phyloP scores from a whole-genome alignment of 2,888 invertebrate genomes.

The Plebejus anna region DNA sequence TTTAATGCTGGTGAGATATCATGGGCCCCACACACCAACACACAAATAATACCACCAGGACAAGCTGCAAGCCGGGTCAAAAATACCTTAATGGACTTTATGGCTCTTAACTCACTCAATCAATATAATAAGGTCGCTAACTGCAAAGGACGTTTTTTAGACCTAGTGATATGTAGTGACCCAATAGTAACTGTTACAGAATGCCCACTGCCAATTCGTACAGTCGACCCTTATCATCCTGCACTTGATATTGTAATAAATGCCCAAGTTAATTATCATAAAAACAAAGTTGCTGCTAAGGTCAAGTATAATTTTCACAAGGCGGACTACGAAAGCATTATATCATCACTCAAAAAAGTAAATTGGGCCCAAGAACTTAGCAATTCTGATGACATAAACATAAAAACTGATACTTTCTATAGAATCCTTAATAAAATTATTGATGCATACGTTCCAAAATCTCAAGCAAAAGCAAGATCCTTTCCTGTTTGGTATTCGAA shows the following conservation, averaged over 20 bases:
- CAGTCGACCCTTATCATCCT: background rate
- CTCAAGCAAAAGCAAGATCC: too few relatives aligned
- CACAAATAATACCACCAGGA: background rate
- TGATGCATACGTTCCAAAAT: too few relatives aligned
- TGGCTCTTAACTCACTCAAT: background rate
- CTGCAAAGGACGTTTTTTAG: background rate
- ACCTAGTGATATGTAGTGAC: background rate
- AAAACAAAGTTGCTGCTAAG: background rate
- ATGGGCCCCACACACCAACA: background rate
- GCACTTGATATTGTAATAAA: background rate
- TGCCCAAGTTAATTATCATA: background rate
- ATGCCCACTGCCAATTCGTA: background rate
- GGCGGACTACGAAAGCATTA: too few relatives aligned
- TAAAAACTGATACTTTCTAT: too few relatives aligned
- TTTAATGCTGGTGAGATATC: slow-evolving; percentile 1
- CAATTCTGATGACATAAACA: too few relatives aligned
- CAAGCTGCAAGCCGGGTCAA: background rate
- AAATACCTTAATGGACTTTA: background rate
- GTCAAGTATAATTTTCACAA: background rate
- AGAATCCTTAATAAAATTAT: too few relatives aligned
- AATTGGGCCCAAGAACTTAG: too few relatives aligned
- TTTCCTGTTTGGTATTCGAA: too few relatives aligned
- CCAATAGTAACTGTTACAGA: background rate
- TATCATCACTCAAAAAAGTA: too few relatives aligned
- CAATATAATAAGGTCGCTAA: slow-evolving; percentile 14